Conservation (phyloP, 1,140 invertebrate species). For the Drosophila nasuta region DNA sequence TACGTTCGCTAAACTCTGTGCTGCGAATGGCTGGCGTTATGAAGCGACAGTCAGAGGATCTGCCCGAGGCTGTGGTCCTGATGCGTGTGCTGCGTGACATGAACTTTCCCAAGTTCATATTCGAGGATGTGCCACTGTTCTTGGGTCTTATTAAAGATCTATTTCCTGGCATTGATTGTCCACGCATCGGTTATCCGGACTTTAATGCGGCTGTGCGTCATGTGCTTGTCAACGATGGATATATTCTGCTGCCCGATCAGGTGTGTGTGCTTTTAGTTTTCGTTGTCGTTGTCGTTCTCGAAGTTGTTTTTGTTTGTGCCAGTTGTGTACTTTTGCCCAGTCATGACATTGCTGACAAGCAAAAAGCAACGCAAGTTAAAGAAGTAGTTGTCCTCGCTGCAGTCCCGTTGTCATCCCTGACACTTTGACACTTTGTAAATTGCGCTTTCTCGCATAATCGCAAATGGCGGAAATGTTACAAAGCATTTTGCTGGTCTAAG, state of each 20-base stretch:
- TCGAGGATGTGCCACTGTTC: slow-evolving; percentile 95
- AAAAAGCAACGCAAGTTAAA: slow-evolving; percentile 17
- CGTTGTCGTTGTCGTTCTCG: background rate
- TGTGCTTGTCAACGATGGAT: slow-evolving; percentile 88
- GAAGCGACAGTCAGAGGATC: slow-evolving; percentile 90
- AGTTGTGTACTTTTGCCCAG: slow-evolving; percentile 40
- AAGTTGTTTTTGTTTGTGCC: slow-evolving; percentile 39
- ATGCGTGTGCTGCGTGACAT: slow-evolving; percentile 96
- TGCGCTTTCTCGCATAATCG: slow-evolving; percentile 76
- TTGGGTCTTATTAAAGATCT: slow-evolving; percentile 94
- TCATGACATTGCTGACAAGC: slow-evolving; percentile 65
- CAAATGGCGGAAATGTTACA: slow-evolving; percentile 80
- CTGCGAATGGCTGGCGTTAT: slow-evolving; percentile 95
- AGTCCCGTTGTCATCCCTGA: slow-evolving; percentile 61
- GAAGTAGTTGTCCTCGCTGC: slow-evolving; percentile 34
- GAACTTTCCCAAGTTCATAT: slow-evolving; percentile 96
- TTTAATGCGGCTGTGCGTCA: slow-evolving; percentile 92
- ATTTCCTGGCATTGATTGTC: slow-evolving; percentile 95
- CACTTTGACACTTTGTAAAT: slow-evolving; percentile 84
- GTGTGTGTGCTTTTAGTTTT: slow-evolving; percentile 83
- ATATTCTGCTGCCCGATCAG: slow-evolving; percentile 91
- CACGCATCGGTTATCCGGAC: slow-evolving; percentile 92
- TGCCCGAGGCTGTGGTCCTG: slow-evolving; percentile 93
- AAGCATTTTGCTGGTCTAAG: slow-evolving; percentile 67
- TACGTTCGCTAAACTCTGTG: slow-evolving; percentile 94